These are phyloP conservation scores for Aleiodes alternator DNA, from an alignment of 2,888 invertebrate genomes.

Conservation along the genomic window DNA sequence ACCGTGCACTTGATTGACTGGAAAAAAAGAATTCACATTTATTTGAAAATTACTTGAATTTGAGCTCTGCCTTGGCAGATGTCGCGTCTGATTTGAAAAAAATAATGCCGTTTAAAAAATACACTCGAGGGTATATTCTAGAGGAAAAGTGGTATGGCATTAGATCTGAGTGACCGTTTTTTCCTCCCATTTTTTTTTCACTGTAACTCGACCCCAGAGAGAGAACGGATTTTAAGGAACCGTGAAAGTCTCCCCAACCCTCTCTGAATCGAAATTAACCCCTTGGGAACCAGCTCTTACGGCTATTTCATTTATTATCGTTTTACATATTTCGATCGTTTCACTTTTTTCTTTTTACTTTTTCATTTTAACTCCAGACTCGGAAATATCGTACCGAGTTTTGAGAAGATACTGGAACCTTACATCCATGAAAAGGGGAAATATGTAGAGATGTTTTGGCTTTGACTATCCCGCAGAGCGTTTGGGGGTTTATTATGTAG, in stretches of 20 bases:
- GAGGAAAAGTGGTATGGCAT: conserved; percentile 61
- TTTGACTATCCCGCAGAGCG: conserved; percentile 35
- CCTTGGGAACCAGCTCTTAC: conserved; percentile 62
- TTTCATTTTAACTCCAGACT: background rate
- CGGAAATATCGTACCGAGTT: background rate
- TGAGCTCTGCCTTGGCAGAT: conserved; percentile 56
- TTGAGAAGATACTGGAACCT: background rate
- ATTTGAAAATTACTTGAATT: conserved; percentile 36
- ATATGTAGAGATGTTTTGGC: conserved; percentile 39
- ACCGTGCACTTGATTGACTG: conserved; percentile 83
- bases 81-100: conserved; percentile 4
- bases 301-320: conserved; percentile 49
- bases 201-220: conserved; percentile 69
- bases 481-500: conserved; percentile 48
- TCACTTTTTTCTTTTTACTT: background rate
- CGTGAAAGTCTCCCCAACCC: conserved; percentile 71
- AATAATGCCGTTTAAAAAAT: conserved; percentile 49
- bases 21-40: conserved; percentile 61
- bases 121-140: conserved; percentile 54
- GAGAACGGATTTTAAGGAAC: conserved; percentile 73
- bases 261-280: conserved; percentile 69
- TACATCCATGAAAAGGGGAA: background rate
- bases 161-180: conserved; percentile 69
- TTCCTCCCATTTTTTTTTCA: conserved; percentile 49
- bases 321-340: conserved; percentile 46